These are phyloP conservation scores for Globicephala melas DNA, from an alignment of 2,113 vertebrate species.

Conservation along the genomic window DNA sequence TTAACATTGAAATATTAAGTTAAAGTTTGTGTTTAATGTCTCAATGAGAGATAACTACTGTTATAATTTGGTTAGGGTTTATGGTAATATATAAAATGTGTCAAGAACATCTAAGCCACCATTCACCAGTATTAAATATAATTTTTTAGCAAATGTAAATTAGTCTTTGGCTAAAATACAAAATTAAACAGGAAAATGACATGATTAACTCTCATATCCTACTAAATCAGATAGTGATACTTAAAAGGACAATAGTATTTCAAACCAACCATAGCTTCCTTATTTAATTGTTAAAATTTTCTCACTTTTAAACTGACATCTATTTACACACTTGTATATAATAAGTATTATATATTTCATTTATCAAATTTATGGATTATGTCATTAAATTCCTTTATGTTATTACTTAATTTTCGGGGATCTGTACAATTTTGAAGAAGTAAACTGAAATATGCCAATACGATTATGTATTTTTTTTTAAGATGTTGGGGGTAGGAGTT, in stretches of 20 bases:
- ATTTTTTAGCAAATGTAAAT: neutral
- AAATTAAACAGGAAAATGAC: neutral
- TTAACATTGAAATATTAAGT: neutral
- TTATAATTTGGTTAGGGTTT: neutral
- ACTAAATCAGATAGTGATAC: neutral
- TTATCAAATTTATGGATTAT: neutral
- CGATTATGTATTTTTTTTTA: neutral
- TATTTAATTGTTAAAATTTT: neutral
- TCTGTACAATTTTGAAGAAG: neutral
- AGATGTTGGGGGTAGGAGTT: too few species aligned
- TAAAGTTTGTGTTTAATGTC: neutral
- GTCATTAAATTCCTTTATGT: neutral
- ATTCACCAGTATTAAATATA: neutral
- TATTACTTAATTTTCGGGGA: neutral
- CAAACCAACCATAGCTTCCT: neutral
- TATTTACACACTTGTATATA: neutral
- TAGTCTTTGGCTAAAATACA: neutral
- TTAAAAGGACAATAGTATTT: neutral
- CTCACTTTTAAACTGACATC: slow-evolving; percentile 16
- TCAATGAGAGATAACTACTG: neutral
- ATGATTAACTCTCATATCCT: neutral
- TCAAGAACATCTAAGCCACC: neutral
- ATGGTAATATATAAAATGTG: neutral
- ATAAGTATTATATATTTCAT: neutral
- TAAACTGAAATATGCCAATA: neutral